Percentiles rank a stretch among this genome's conserved stretches.
Conservation (phyloP, 2,113 vertebrate genomes). For the Sinocyclocheilus grahami region DNA sequence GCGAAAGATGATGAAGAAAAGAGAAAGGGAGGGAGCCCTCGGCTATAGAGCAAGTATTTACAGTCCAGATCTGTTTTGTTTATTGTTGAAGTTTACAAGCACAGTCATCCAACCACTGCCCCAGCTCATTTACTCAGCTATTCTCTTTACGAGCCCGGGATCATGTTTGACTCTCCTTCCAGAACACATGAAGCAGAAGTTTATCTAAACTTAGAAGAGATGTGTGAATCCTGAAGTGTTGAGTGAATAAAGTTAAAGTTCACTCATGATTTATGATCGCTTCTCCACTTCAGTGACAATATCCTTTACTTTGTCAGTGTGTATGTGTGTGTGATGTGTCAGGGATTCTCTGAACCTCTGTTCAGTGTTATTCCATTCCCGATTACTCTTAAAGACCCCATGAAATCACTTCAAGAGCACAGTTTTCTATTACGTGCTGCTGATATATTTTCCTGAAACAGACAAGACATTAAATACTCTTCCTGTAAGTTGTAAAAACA, state of each 20-base stretch:
- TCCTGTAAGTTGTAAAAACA: background rate
- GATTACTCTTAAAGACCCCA: background rate
- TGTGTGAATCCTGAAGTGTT: background rate
- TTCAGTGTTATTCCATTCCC: conserved; percentile 20
- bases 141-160: background rate
- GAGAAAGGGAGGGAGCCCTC: background rate
- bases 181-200: background rate
- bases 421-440: background rate
- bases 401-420: background rate
- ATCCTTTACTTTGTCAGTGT: conserved; percentile 31
- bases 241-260: background rate
- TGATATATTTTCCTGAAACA: background rate
- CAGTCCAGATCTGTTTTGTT: conserved; percentile 41
- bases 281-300: background rate
- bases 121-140: background rate
- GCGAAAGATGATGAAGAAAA: conserved; percentile 3
- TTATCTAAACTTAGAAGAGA: background rate
- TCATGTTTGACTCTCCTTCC: background rate
- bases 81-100: conserved; percentile 40
- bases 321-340: conserved; percentile 23
- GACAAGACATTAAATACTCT: background rate
- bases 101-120: background rate
- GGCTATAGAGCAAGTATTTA: conserved; percentile 34
- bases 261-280: background rate
- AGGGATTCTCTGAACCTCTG: conserved; percentile 36